Evolutionary conservation across 2,888 invertebrate species (phyloP), one percentile per base, ranked within the genome.

Genomic region (Leucoptera coffeella): DNA sequence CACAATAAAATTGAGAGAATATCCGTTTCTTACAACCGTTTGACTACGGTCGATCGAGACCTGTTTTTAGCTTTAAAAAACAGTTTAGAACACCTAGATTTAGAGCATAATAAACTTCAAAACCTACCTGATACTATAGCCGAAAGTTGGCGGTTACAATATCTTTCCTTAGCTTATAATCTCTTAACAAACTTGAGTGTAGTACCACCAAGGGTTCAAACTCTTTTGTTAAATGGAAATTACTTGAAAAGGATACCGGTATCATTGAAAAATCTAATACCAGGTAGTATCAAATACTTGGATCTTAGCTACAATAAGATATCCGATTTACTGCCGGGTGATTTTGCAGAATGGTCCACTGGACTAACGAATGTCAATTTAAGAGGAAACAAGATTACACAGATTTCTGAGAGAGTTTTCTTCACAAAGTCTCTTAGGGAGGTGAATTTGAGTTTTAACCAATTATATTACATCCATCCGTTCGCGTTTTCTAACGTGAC

Each of bases 271-370:
- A 78, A 78, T 41, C 85, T 88, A 44, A 78, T 80, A 27, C 78
- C 81, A 42, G 71, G 91, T 29, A 75, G 86, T n/a, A 61, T 69
- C 50, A 64, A 64, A 47, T 89, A 91, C 59, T 76, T 91, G 37
- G 91, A 91, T 58, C 77, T 91, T 44, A 91, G 88, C 32, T 91
- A 90, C 58, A 91, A 92, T 54, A 81, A 81, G 48, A 88, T 92
- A 44, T 74, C 78, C 36, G 81, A 85, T 47, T 78, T 89, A 39
- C 76, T 78, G 37, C 78, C 82, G 32, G 80, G 81, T 35, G 85
- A 89, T 49, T 88, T 92, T 46, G 57, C 67, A 8, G 76, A 77
- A 33, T 91, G 90, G 88, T 85, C 86, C 14, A 74, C 75, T 30
- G 82, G 82, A 40, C 67, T 92, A 28, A 83, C 82, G 47, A 90